These are phyloP conservation scores for Platanista minor DNA, from an alignment of 2,113 vertebrate genomes.

Conservation along the genomic window DNA sequence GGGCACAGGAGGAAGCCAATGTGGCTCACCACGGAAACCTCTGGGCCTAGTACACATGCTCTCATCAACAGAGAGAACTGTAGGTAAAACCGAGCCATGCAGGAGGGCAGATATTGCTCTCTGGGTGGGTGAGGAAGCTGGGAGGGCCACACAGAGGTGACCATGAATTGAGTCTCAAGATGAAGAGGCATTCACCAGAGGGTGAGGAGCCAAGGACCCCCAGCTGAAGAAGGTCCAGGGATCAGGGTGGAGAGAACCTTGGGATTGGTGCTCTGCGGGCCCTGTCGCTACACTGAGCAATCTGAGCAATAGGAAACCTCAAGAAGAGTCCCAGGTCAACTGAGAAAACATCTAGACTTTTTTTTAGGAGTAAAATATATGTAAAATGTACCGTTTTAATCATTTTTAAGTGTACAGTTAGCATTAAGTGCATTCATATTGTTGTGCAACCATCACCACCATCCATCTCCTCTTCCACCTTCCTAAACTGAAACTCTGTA, in stretches of 20 bases:
- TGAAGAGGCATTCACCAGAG: not conserved
- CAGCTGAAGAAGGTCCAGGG: not conserved
- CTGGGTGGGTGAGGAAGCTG: not conserved
- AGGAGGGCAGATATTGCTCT: not conserved
- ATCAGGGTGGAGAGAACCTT: not conserved
- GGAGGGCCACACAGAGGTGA: not conserved
- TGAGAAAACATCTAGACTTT: not conserved
- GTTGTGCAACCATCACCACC: not conserved
- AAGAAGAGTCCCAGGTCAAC: not conserved
- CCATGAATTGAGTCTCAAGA: not conserved
- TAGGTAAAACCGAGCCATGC: accelerated
- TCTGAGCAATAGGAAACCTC: not conserved
- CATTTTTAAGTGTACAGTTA: not conserved
- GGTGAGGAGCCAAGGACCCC: not conserved
- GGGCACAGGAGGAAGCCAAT: not conserved
- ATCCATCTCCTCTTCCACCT: not conserved
- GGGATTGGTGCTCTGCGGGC: not conserved
- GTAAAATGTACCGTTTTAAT: not conserved
- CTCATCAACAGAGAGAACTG: not conserved
- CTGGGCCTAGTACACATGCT: not conserved
- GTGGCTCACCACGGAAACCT: not conserved
- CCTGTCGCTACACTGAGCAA: not conserved
- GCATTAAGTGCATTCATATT: not conserved
- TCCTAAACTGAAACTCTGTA: not conserved
- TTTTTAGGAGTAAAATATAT: not conserved